Evolutionary conservation across 1,140 invertebrate genomes (phyloP).

Genomic region (Diabrotica virgifera): DNA sequence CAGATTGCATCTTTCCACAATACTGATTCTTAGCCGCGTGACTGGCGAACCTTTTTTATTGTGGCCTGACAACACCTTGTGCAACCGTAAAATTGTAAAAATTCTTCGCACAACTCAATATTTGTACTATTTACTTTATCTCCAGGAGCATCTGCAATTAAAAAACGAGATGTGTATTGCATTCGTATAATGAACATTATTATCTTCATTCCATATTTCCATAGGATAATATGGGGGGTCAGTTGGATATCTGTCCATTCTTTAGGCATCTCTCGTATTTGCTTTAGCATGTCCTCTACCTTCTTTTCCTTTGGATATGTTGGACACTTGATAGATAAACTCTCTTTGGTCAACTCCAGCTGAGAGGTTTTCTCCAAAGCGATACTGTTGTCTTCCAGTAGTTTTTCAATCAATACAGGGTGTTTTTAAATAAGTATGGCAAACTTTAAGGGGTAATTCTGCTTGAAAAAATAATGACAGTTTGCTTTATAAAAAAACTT

Average conservation of each 20-base stretch:
- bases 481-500: no score
- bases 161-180: slow-evolving; percentile 34
- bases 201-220: slow-evolving; percentile 28
- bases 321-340: slow-evolving; percentile 28
- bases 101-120: slow-evolving; percentile 24
- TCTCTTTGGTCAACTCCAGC: slow-evolving; percentile 25
- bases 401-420: no score
- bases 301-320: slow-evolving; percentile 12
- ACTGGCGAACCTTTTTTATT: slow-evolving; percentile 24
- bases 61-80: slow-evolving; percentile 21
- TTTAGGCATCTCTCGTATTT: slow-evolving; percentile 33
- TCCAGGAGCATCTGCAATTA: slow-evolving; percentile 32
- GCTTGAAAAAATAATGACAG: no score
- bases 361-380: slow-evolving; percentile 9
- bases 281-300: slow-evolving; percentile 27
- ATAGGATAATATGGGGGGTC: slow-evolving; percentile 31
- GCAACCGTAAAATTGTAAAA: slow-evolving; percentile 23
- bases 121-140: slow-evolving; percentile 22
- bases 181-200: slow-evolving; percentile 26
- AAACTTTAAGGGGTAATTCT: no score
- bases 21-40: slow-evolving; percentile 27
- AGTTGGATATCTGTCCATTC: slow-evolving; percentile 40
- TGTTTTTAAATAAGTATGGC: no score
- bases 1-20: slow-evolving; percentile 10
- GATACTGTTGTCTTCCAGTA: slow-evolving; percentile 16